A percentile compares a stretch with the other conserved stretches of the same genome.
Conservation (phyloP, 2,888 invertebrate genomes). For the Drosophila neonasuta region DNA sequence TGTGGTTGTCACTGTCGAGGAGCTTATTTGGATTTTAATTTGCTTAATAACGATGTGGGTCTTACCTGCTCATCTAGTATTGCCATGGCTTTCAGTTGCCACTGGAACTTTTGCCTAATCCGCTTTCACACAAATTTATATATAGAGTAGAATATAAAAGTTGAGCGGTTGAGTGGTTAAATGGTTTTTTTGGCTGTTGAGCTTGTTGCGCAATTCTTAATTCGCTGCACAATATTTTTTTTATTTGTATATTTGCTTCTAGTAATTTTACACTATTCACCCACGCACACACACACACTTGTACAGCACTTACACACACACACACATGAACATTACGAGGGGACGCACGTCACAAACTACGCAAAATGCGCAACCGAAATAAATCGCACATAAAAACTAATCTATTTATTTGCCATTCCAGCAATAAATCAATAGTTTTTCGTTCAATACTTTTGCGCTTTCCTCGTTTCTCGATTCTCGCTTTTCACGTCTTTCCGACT, state of each 20-base stretch:
- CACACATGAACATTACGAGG: conserved; percentile 13
- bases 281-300: conserved; percentile 25
- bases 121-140: conserved; percentile 36
- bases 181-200: conserved; percentile 7
- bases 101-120: conserved; percentile 48
- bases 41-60: conserved; percentile 35
- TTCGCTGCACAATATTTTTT: conserved; percentile 14
- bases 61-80: conserved; percentile 60
- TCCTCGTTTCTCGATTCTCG: neutral
- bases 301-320: conserved; percentile 21
- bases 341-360: conserved; percentile 65
- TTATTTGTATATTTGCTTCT: conserved; percentile 34
- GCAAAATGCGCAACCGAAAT: conserved; percentile 46
- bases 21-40: conserved; percentile 54
- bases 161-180: conserved; percentile 24
- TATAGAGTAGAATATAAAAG: neutral
- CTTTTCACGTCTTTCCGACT: conserved; percentile 3
- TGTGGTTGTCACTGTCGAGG: conserved; percentile 2
- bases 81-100: conserved; percentile 43
- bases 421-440: conserved; percentile 73
- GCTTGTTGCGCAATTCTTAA: conserved; percentile 52
- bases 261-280: conserved; percentile 57
- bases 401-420: conserved; percentile 72
- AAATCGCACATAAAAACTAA: conserved; percentile 63
- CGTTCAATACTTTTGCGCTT: conserved; percentile 9